A percentile compares a stretch with the other conserved stretches of the same genome.
Conservation (phyloP, 2,113 vertebrate species). For the Brienomyrus brachyistius region DNA sequence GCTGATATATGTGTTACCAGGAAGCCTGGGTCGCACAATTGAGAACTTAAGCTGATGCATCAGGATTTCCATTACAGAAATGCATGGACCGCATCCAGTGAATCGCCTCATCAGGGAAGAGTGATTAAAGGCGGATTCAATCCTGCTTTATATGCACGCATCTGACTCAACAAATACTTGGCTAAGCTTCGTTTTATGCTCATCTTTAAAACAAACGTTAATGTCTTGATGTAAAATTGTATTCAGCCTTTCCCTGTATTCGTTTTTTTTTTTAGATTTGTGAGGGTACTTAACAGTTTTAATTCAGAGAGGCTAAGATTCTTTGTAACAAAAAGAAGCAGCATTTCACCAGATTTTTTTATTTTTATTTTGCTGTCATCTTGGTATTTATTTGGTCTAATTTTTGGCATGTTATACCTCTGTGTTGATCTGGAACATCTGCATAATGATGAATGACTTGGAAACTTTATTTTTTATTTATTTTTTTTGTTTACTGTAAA, state of each 20-base stretch:
- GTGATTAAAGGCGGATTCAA: not conserved
- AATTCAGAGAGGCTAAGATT: not conserved
- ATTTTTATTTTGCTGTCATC: not conserved
- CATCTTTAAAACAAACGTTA: not conserved
- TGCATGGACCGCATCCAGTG: slow-evolving; percentile 38
- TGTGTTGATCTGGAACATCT: not conserved
- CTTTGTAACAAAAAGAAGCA: not conserved
- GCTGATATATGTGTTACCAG: not conserved
- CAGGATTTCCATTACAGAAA: slow-evolving; percentile 33
- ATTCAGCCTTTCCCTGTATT: not conserved
- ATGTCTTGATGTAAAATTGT: not conserved
- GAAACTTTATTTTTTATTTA: not conserved
- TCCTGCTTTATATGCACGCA: not conserved
- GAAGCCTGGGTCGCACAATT: slow-evolving; percentile 3
- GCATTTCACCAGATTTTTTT: not conserved
- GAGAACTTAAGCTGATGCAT: slow-evolving; percentile 22
- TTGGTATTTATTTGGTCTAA: not conserved
- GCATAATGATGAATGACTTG: not conserved
- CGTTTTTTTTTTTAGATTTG: not conserved
- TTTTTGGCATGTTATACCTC: not conserved
- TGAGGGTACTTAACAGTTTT: not conserved
- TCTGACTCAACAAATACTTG: not conserved
- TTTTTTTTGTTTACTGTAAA: not conserved
- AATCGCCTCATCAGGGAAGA: slow-evolving; percentile 7
- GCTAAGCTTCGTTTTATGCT: not conserved